phyloP scores from a whole-genome alignment of 2,797 vertebrate species.

The Acipenser oxyrinchus region DNA sequence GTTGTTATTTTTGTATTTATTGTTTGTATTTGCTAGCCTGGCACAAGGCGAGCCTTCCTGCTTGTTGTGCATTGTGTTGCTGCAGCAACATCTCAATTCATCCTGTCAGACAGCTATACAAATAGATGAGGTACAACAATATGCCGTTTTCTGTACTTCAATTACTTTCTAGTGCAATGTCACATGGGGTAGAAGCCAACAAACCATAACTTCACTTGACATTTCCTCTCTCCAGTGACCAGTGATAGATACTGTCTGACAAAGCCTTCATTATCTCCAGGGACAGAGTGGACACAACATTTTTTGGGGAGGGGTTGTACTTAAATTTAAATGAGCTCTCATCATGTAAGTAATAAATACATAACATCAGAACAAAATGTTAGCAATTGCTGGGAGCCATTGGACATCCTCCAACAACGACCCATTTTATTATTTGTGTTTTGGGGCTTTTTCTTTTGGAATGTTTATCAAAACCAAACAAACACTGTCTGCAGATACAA shows the following conservation, averaged over 20 bases:
- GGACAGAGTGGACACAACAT: constrained; percentile 72
- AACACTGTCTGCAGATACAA: constrained; percentile 47
- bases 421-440: constrained; percentile 42
- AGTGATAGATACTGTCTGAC: constrained; percentile 79
- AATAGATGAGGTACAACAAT: constrained; percentile 78
- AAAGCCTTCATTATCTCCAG: constrained; percentile 78
- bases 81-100: constrained; percentile 70
- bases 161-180: constrained; percentile 80
- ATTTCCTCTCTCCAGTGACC: constrained; percentile 78
- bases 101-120: constrained; percentile 68
- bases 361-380: constrained; percentile 10
- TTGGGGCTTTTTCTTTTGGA: constrained; percentile 36
- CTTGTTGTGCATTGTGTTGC: constrained; percentile 53
- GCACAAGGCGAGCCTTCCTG: constrained; percentile 2
- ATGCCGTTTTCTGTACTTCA: constrained; percentile 80
- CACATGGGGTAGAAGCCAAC: constrained; percentile 86
- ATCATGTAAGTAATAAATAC: constrained; percentile 43
- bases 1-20: constrained; percentile 21
- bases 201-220: constrained; percentile 84
- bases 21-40: not conserved
- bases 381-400: constrained; percentile 12
- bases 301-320: constrained; percentile 41
- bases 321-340: constrained; percentile 61
- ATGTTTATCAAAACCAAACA: constrained; percentile 53
- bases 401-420: constrained; percentile 45